Evolutionary conservation across 2,797 vertebrate species (phyloP).

Genomic region (Spinus olivaceus): DNA sequence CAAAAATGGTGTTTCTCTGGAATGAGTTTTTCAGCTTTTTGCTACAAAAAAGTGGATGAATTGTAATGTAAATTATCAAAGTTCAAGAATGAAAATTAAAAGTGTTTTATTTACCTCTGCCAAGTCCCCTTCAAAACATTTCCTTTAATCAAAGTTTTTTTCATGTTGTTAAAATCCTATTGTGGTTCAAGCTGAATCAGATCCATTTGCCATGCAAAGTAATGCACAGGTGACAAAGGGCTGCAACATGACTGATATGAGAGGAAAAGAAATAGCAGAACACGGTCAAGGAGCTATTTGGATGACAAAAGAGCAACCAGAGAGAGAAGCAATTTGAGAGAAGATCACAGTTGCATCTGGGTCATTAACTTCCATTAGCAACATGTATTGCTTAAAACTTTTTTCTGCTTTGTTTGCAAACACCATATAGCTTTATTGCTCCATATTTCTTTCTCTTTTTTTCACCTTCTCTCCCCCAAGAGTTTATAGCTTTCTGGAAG

Average conservation of each 20-base stretch:
- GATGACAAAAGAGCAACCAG: neutral
- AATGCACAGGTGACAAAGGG: neutral
- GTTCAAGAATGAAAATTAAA: neutral
- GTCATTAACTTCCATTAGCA: neutral
- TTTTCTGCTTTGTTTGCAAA: slow-evolving; percentile 12
- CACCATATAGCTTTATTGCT: neutral
- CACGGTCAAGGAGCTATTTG: fast-evolving
- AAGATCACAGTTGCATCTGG: neutral
- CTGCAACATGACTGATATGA: neutral
- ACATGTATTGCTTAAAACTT: neutral
- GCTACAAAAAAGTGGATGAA: neutral
- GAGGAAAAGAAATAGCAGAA: neutral
- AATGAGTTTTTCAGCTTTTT: neutral
- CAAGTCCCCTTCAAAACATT: neutral
- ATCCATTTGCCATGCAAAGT: neutral
- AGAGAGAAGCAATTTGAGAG: neutral
- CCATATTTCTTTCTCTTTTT: neutral
- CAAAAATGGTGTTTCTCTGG: neutral
- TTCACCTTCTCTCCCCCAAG: neutral
- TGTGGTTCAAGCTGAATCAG: neutral
- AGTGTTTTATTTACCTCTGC: neutral
- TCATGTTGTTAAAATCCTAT: neutral
- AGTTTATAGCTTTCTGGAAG: neutral
- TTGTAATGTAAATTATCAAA: neutral
- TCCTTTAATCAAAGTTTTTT: neutral